Evolutionary conservation across 2,113 vertebrate genomes (phyloP).

Genomic region (Dissostichus mawsoni): DNA sequence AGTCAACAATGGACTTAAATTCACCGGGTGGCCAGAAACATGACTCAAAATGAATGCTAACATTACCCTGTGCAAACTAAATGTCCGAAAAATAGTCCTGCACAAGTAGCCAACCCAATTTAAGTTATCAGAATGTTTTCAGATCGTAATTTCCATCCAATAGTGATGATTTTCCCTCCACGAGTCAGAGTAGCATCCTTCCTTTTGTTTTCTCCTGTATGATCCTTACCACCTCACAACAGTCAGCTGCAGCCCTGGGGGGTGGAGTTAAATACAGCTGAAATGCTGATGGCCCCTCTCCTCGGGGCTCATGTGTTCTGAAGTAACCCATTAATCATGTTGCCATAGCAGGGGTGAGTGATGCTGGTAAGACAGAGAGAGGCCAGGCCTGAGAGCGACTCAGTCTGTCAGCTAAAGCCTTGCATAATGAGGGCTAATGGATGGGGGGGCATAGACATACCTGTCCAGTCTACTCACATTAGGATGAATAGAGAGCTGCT

Average conservation of each 20-base stretch:
- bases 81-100: not conserved
- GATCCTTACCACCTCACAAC: not conserved
- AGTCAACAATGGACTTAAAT: not conserved
- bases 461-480: slow-evolving; percentile 55
- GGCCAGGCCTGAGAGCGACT: slow-evolving; percentile 35
- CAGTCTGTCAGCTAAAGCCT: slow-evolving; percentile 37
- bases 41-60: not conserved
- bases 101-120: not conserved
- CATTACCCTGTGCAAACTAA: not conserved
- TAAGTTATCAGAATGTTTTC: not conserved
- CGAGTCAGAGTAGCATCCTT: not conserved
- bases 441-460: slow-evolving; percentile 45
- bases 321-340: slow-evolving; percentile 58
- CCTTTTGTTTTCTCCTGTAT: not conserved
- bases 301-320: slow-evolving; percentile 33
- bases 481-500: slow-evolving; percentile 29
- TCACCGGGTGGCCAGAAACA: not conserved
- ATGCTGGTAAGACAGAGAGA: slow-evolving; percentile 27
- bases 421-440: slow-evolving; percentile 63
- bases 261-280: slow-evolving; percentile 32
- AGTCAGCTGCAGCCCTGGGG: slow-evolving; percentile 27
- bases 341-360: slow-evolving; percentile 31
- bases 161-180: not conserved
- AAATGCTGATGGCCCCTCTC: slow-evolving; percentile 31
- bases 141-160: not conserved